These are phyloP conservation scores for Megaceryle torquata DNA, from an alignment of 2,113 vertebrate genomes.

Conservation along the genomic window DNA sequence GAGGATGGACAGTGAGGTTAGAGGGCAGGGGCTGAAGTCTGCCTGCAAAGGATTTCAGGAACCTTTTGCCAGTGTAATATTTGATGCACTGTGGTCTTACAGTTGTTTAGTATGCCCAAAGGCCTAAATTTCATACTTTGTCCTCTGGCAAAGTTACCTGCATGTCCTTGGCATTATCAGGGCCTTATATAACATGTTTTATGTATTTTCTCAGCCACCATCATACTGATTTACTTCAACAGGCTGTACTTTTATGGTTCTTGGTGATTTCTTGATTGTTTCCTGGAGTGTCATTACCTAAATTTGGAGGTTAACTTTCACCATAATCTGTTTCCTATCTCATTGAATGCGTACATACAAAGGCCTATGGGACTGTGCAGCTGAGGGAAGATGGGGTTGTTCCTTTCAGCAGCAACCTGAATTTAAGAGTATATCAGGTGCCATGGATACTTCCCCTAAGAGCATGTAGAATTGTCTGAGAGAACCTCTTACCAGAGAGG, in stretches of 20 bases:
- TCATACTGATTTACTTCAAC: neutral
- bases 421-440: no score
- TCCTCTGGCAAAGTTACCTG: neutral
- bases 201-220: neutral
- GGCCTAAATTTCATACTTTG: neutral
- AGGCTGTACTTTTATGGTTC: neutral
- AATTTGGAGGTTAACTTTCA: no score
- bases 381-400: neutral
- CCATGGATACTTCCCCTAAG: no score
- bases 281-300: no score
- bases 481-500: no score
- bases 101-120: neutral
- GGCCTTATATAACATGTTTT: neutral
- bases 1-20: neutral
- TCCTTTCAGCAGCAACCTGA: no score
- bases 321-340: no score
- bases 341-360: no score
- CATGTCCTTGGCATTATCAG: neutral
- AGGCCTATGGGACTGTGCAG: no score
- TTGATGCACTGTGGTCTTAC: neutral
- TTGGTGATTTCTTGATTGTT: neutral
- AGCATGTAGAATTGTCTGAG: no score
- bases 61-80: fast-evolving
- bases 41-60: neutral
- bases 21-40: neutral